Evolutionary conservation across 53 echinoderm and acorn worm genomes (phyloP), one percentile per base, ranked within the genome.

Genomic region (Crossaster papposus): DNA sequence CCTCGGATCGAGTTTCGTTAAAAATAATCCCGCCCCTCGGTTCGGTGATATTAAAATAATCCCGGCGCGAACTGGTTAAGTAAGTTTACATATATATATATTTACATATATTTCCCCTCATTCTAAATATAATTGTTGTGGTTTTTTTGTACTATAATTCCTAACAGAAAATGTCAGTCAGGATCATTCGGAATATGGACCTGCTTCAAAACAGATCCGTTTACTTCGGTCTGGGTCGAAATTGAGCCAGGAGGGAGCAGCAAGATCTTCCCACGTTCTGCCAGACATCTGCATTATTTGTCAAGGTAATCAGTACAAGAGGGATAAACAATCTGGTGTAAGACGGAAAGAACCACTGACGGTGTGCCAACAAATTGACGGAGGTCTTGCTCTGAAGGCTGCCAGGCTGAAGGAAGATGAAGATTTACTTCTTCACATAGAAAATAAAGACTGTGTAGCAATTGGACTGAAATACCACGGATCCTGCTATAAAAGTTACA

Each of bases 341-440:
- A 28, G 82, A 35, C 31, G 34, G 65, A 28, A 30, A 22, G 28
- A 62, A 62, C 20, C 33, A 1, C 65, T 82, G 6, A 22, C 23
- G 15, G 17, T 13, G 58, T 82, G 82, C 36, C 64, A 36, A 36
- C 64, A 58, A 22, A 62, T 65, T 65, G 82, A 82, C 33, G 63
- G 82, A 17, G 82, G 82, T 5, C 3, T 11, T 22, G 36, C 63
- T 37, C 37, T 82, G 62, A 13, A 55, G 8, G 82, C 82, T 62
- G 82, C 82, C 11, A 82, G 30, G 82, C 32, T 82, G 82, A 82
- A 82, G 30, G 22, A 82, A 82, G 82, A 82, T 2, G 62, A 82
- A 22, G 58, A 82, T 50, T 32, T 82, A 30, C 50, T 82, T 33
- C 36, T 65, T 6, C 82, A 82, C 34, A 82, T 82, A 2, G 79